phyloP scores from a whole-genome alignment of 2,797 vertebrate genomes.

The Sebastiscus albofasciatus region DNA sequence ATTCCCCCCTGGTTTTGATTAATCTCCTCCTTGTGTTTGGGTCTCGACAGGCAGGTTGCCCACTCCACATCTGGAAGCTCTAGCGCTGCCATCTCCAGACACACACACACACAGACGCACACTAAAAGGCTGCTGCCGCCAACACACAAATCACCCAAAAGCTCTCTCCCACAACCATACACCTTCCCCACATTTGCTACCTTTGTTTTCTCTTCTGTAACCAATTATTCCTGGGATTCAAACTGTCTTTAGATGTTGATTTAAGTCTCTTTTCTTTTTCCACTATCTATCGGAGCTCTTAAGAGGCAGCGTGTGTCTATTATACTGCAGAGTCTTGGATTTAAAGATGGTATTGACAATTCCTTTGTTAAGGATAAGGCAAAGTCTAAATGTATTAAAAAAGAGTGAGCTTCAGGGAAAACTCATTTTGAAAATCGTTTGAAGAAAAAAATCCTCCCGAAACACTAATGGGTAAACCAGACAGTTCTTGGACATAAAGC shows the following conservation, averaged over 20 bases:
- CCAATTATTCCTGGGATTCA: conserved; percentile 38
- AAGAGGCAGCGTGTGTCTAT: not conserved
- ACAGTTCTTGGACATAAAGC: not conserved
- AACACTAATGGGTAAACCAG: not conserved
- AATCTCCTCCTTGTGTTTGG: conserved; percentile 83
- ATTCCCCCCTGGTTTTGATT: conserved; percentile 81
- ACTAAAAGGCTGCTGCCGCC: conserved; percentile 38
- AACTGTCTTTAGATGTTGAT: conserved; percentile 28
- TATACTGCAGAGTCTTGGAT: not conserved
- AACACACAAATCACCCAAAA: conserved; percentile 45
- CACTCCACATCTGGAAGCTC: conserved; percentile 85
- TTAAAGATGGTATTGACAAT: conserved; percentile 6
- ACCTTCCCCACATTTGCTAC: conserved; percentile 50
- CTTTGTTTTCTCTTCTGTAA: conserved; percentile 51
- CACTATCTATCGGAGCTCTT: not conserved
- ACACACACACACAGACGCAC: conserved; percentile 7
- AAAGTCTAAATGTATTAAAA: not conserved
- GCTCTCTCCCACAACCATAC: conserved; percentile 8
- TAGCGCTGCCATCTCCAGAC: conserved; percentile 62
- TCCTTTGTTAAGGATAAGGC: not conserved
- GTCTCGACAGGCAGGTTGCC: conserved; percentile 79
- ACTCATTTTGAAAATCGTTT: not conserved
- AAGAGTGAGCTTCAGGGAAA: not conserved
- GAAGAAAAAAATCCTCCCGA: not conserved
- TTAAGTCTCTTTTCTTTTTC: not conserved